phyloP scores from a whole-genome alignment of 2,797 vertebrate genomes.

The Spinus olivaceus region DNA sequence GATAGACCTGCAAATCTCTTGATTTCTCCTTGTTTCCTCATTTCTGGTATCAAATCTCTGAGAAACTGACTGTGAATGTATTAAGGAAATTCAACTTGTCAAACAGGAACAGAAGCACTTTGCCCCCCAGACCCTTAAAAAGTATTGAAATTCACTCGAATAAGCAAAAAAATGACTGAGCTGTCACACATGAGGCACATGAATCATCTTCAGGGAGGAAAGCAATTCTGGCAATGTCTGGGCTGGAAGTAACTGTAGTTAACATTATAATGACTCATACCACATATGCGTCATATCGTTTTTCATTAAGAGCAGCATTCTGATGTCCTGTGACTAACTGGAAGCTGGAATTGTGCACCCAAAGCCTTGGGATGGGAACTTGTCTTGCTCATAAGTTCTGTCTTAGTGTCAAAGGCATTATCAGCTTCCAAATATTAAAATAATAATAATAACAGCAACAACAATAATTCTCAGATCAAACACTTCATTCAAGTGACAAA shows the following conservation, averaged over 20 bases:
- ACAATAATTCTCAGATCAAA: conserved; percentile 6
- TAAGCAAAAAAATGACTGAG: conserved; percentile 57
- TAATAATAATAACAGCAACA: neutral
- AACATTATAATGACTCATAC: conserved; percentile 62
- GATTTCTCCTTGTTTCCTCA: neutral
- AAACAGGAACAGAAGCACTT: neutral
- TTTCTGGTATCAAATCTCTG: neutral
- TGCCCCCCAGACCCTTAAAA: neutral
- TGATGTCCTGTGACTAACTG: conserved; percentile 48
- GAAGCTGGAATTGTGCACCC: neutral
- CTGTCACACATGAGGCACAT: conserved; percentile 52
- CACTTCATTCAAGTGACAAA: conserved; percentile 8
- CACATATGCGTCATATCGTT: conserved; percentile 49
- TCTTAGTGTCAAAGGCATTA: neutral
- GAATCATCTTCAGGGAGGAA: conserved; percentile 52
- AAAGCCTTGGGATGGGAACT: neutral
- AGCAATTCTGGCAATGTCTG: neutral
- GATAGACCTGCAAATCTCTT: neutral
- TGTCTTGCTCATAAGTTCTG: neutral
- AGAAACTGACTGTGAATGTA: neutral
- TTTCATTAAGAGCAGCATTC: conserved; percentile 53
- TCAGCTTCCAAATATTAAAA: neutral
- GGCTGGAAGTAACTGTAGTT: conserved; percentile 60
- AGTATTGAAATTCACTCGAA: conserved; percentile 32
- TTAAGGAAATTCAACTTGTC: neutral